Base-by-base conservation (phyloP, 37 sponge, comb jelly and placozoan species). In the Halichondria panicea region DNA sequence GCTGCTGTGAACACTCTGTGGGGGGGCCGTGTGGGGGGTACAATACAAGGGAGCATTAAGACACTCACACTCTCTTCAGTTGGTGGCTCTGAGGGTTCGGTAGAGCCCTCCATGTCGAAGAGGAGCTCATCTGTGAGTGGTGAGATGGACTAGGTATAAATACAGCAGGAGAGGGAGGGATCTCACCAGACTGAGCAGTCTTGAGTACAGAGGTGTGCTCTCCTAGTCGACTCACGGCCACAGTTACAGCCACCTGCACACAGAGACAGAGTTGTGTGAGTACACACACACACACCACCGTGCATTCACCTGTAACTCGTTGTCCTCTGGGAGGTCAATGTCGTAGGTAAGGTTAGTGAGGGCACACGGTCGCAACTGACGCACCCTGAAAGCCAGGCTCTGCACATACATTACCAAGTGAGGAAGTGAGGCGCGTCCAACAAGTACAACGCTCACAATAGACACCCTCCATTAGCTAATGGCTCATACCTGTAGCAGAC, bases 321-420 rank as follows among this genome's bases (percentile, higher is more conserved):
- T 83, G 9, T 91, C 91, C n/a, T 91, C 87, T 24, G 91, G 82
- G 0, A 81, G 70, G 52, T 84, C 80, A 15, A 84, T 59, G 28
- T 81, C 75, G 40, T 82, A 86, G 1, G 30, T 27, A 2, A 91
- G 52, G 40, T 70, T 71, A 43, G 55, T 76, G 25, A 91, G 53
- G 13, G 60, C 25, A 66, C 82, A 85, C 1, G 91, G 91, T 25
- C 39, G 57, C 43, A 66, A 24, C 31, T 33, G 60, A 18, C 83
- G 76, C 0, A 76, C 72, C 39, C 71, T 81, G 72, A 91, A 91
- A 13, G 44, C 52, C 42, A 91, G 42, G 2, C 62, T 45, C 87
- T 91, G 70, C 30, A 53, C 21, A 57, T 15, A 55, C 1, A 60
- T n/a, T 18, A 7, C n/a, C 18, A 50, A 56, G n/a, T n/a, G n/a